Evolutionary conservation across 23 tunicate species (phyloP), one percentile per base, ranked within the genome.

Genomic region (Trididemnum nubilum): DNA sequence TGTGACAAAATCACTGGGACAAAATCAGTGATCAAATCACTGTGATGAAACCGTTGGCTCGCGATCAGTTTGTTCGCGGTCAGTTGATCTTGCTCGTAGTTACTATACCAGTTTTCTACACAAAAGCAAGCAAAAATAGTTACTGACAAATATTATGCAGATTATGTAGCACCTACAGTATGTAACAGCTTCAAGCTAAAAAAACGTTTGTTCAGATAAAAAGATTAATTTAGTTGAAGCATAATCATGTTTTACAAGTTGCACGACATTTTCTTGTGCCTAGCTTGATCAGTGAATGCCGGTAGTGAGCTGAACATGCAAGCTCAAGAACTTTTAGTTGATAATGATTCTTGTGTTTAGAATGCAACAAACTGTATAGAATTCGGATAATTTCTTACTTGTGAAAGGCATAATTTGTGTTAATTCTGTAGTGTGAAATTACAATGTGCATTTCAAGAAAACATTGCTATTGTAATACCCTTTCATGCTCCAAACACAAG

Each of bases 361-460:
- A 44, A 44, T 44, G 54, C 54, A 44, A 44, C 54, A 9, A 44
- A 44, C 54, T 44, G 54, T 15, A 44, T 44, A 44, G 54, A 44
- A 44, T 44, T 44, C 54, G 9, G 54, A 44, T 44, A 44, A 44
- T 44, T 44, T 44, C 37, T 3, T 66, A 28, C 15, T 65, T 34
- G 23, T 27, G 79, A 24, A n/a, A 32, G 54, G 79, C 67, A 61
- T 21, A 22, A n/a, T 61, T 21, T 61, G 27, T 61, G 67, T 61
- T 21, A 25, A 21, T 61, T 61, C 26, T 61, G 27, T 61, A 44
- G 54, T 15, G 57, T 49, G 12, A 49, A 49, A 49, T 61, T 25
- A 44, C 15, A 44, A 44, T 44, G 54, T 44, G 54, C 54, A 44
- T 44, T 44, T 44, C 54, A 44, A 44, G 54, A 7, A 44, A 9